Conservation (phyloP, 2,113 vertebrate genomes). For the Zingel zingel region DNA sequence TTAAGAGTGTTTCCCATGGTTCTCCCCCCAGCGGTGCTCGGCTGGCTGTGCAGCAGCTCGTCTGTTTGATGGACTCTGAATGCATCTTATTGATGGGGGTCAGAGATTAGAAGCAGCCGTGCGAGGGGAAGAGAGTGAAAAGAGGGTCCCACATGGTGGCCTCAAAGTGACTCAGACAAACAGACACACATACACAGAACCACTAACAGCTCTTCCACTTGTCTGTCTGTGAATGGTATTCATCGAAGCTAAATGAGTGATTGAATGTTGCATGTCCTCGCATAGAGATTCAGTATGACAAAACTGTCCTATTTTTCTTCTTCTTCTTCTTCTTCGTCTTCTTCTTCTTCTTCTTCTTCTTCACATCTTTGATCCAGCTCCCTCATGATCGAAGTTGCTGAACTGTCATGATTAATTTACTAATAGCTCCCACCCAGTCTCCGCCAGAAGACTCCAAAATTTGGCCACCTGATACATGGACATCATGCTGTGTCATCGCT, state of each 20-base stretch:
- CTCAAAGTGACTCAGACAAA: slow-evolving; percentile 60
- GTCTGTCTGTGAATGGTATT: slow-evolving; percentile 82
- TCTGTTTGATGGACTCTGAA: slow-evolving; percentile 86
- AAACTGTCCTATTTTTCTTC: slow-evolving; percentile 16
- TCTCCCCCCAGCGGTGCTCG: slow-evolving; percentile 79
- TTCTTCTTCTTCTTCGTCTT: slow-evolving; percentile 15
- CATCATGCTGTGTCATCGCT: slow-evolving; percentile 21
- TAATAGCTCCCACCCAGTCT: not conserved
- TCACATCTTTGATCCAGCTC: not conserved
- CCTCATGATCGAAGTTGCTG: not conserved
- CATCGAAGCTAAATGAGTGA: slow-evolving; percentile 64
- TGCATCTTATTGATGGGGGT: slow-evolving; percentile 87
- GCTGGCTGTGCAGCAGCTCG: slow-evolving; percentile 78
- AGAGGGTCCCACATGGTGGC: slow-evolving; percentile 75
- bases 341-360: not conserved
- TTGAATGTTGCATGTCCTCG: slow-evolving; percentile 57
- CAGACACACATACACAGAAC: slow-evolving; percentile 62
- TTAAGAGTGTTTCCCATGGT: slow-evolving; percentile 85
- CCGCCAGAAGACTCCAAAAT: not conserved
- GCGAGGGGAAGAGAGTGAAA: slow-evolving; percentile 69
- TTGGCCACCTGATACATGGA: slow-evolving; percentile 2
- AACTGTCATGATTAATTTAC: not conserved
- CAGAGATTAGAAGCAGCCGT: slow-evolving; percentile 84
- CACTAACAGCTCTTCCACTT: slow-evolving; percentile 83
- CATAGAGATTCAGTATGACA: slow-evolving; percentile 37